Conservation (phyloP, 2,888 invertebrate genomes). For the Hypena proboscidalis region DNA sequence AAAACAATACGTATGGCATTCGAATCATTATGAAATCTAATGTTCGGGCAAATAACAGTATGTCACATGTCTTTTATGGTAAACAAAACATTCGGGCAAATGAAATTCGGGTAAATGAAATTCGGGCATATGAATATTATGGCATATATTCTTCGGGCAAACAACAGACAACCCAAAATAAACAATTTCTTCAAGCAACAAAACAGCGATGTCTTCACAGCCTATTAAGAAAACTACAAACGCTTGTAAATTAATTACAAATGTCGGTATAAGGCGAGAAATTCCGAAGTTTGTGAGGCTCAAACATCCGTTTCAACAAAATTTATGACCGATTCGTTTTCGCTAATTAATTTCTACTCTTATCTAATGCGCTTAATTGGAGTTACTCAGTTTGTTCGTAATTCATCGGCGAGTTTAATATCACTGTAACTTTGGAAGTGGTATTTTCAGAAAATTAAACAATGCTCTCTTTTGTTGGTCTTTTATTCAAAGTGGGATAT, state of each 20-base stretch:
- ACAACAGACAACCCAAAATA: too few relatives aligned
- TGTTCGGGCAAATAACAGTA: too few relatives aligned
- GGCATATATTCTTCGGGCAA: too few relatives aligned
- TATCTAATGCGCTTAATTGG: constrained; percentile 69
- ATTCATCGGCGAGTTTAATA: constrained; percentile 59
- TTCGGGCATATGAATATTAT: too few relatives aligned
- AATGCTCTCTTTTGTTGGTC: constrained; percentile 10
- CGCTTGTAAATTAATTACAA: constrained; percentile 49
- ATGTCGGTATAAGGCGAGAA: constrained; percentile 42
- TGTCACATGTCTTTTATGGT: too few relatives aligned
- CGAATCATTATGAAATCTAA: too few relatives aligned
- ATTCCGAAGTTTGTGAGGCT: constrained; percentile 46
- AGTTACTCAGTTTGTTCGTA: constrained; percentile 59
- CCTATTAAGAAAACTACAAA: constrained; percentile 39
- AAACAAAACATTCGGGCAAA: too few relatives aligned
- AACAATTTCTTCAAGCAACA: constrained; percentile 10
- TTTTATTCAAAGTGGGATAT: not conserved
- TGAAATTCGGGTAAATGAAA: too few relatives aligned
- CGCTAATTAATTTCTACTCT: constrained; percentile 73
- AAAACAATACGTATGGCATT: too few relatives aligned
- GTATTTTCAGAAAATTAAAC: constrained; percentile 32
- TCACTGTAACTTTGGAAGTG: constrained; percentile 39
- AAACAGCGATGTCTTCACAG: constrained; percentile 21
- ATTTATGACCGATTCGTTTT: constrained; percentile 67
- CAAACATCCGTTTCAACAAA: constrained; percentile 55